Conservation (phyloP, 2,888 invertebrate species). For the Deroplatys truncata region DNA sequence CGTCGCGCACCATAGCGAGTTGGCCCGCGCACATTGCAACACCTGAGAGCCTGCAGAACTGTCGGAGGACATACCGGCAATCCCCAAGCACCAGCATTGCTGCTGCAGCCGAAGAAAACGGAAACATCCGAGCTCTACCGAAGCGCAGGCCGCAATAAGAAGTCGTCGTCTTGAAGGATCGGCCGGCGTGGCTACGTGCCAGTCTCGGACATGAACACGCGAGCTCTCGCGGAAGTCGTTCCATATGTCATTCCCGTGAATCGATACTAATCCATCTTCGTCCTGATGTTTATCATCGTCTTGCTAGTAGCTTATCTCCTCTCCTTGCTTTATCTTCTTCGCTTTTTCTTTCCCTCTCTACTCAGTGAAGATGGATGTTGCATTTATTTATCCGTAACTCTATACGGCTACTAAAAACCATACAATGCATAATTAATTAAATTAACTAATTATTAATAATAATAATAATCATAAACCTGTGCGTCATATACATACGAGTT, state of each 20-base stretch:
- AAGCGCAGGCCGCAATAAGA: not conserved
- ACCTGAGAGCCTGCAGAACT: not conserved
- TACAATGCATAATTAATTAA: no score
- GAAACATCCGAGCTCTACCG: constrained; percentile 3
- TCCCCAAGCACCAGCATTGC: constrained; percentile 11
- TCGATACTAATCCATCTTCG: not conserved
- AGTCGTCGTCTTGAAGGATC: not conserved
- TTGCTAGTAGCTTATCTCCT: not conserved
- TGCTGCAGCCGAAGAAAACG: constrained; percentile 16
- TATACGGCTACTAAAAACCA: no score
- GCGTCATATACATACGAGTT: no score
- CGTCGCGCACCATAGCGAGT: not conserved
- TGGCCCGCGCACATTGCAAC: not conserved
- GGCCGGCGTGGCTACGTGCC: not conserved
- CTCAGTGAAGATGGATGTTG: not conserved
- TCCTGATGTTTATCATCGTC: no score
- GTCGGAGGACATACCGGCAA: not conserved
- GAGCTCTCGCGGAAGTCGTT: not conserved
- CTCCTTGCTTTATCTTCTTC: not conserved
- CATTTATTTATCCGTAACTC: no score
- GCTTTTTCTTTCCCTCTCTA: not conserved
- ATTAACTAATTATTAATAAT: no score
- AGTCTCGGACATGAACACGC: not conserved
- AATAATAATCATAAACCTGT: no score
- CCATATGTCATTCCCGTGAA: not conserved